These are phyloP conservation scores for Athene cunicularia DNA, from an alignment of 2,113 vertebrate genomes.

Conservation along the genomic window DNA sequence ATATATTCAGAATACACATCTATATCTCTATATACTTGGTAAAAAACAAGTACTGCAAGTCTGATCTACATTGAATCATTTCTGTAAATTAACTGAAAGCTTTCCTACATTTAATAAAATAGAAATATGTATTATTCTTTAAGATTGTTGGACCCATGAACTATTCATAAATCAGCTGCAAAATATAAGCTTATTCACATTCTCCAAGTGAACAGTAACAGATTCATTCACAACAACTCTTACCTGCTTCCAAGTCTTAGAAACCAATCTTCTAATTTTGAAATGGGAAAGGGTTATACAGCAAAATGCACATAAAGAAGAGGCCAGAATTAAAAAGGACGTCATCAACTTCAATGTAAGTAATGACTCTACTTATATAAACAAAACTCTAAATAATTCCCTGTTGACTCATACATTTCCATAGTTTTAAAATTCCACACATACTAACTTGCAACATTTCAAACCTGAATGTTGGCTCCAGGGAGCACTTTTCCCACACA, in stretches of 20 bases:
- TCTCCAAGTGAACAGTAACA: background rate
- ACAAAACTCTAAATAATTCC: background rate
- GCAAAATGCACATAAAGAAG: background rate
- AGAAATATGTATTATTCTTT: background rate
- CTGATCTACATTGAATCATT: background rate
- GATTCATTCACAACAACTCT: background rate
- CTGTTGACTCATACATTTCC: background rate
- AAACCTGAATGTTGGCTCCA: background rate
- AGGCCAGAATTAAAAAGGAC: background rate
- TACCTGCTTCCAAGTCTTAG: background rate
- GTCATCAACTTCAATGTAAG: background rate
- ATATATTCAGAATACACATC: background rate
- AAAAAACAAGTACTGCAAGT: background rate
- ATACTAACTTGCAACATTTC: background rate
- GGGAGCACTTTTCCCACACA: background rate
- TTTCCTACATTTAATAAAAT: background rate
- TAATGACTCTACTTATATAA: background rate
- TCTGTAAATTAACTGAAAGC: background rate
- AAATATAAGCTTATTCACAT: background rate
- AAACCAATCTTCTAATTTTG: background rate
- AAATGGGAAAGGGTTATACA: background rate
- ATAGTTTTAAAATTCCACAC: background rate
- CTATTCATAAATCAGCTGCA: background rate
- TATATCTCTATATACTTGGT: background rate
- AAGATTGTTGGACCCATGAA: background rate